Evolutionary conservation across 2,888 invertebrate species (phyloP), one percentile per base, ranked within the genome.

Genomic region (Andricus quercusramuli): DNA sequence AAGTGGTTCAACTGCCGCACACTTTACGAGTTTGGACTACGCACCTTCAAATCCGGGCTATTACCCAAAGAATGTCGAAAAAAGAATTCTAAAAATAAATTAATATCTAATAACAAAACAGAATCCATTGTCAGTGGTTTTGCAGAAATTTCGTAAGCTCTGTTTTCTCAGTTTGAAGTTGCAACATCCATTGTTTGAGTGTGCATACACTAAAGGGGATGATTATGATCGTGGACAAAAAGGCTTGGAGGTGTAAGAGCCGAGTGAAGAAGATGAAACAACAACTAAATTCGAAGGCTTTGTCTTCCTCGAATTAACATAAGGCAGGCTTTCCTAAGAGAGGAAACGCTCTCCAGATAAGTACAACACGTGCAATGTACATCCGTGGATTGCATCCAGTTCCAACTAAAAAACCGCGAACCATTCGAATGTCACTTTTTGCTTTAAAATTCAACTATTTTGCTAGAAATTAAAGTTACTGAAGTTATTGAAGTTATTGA

Each of bases 111-210:
- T 1, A 37, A 8, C 8, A 37, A 37, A 37, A 37, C 8, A 37
- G 37, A 37, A 37, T 37, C 9, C 37, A 37, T 8, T 37, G 37
- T 84, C 83, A 80, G 80, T 79, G 83, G 83, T 77, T 62, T 70
- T 78, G 82, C 83, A 79, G 81, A 82, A 83, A 37, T 37, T 0
- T 51, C 6, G 51, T 62, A 62, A 62, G 13, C 59, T 62, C 9
- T 22, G 13, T 62, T 25, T 25, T 2, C 59, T 62, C 22, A 3
- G 11, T 25, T n/a, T 22, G 13, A 62, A 6, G n/a, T 62, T 62
- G 11, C 22, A 62, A n/a, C 59, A 62, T 62, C 22, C 25, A 62
- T 62, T 62, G 11, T 62, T 13, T 13, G 22, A 62, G 9, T 62
- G 59, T 62, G 25, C 4, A 32, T 13, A 15, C 13, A 56, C 56